These are phyloP conservation scores for Rhincodon typus DNA, from an alignment of 2,797 vertebrate species.

Conservation along the genomic window DNA sequence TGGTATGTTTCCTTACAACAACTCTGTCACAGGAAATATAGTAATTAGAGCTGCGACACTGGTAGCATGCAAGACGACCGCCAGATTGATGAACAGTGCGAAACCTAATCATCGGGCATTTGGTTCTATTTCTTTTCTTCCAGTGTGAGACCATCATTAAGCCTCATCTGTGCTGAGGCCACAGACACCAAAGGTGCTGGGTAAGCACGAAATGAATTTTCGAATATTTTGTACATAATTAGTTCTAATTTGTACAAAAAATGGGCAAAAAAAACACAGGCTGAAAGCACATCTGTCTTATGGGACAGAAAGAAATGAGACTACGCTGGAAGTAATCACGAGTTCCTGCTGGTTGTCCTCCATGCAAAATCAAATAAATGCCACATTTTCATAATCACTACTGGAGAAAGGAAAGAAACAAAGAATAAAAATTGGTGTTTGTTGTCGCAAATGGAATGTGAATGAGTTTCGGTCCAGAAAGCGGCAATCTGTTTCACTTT, in stretches of 20 bases:
- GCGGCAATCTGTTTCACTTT: conserved; percentile 29
- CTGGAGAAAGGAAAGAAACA: background rate
- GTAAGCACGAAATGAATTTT: conserved; percentile 30
- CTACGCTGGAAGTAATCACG: conserved; percentile 32
- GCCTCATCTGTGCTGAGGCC: conserved; percentile 15
- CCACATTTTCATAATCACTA: conserved; percentile 35
- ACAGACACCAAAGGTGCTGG: conserved; percentile 32
- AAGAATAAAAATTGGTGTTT: background rate
- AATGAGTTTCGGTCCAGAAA: background rate
- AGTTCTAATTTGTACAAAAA: conserved; percentile 36
- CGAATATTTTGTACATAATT: conserved; percentile 33
- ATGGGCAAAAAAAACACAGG: conserved; percentile 7
- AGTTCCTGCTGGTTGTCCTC: conserved; percentile 25
- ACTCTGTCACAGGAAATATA: conserved; percentile 20
- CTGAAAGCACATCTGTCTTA: conserved; percentile 36
- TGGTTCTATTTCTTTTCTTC: conserved; percentile 19
- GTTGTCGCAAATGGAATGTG: background rate
- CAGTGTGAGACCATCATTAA: conserved; percentile 32
- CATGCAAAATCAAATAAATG: conserved; percentile 37
- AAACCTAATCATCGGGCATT: conserved; percentile 35
- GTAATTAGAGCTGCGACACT: conserved; percentile 14
- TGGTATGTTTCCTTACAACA: conserved; percentile 1
- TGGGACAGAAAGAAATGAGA: conserved; percentile 34
- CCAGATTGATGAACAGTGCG: conserved; percentile 29
- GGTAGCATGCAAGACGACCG: conserved; percentile 9